Conservation (phyloP, 92 coral and sea anemone genomes). For the Palythoa heliodiscus region DNA sequence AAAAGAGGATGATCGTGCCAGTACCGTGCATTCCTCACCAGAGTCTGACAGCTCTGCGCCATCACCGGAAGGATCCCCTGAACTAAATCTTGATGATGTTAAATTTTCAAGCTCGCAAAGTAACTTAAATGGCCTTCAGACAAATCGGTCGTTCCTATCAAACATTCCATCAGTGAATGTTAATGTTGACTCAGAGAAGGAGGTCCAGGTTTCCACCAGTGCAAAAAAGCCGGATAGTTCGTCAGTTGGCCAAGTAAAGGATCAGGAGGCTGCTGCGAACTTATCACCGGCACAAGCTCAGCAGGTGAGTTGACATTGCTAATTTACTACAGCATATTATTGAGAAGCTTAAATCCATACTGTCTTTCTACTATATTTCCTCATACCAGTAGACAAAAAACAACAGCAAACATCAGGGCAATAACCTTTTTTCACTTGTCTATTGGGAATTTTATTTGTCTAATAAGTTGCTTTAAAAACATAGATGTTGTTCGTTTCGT, state of each 20-base stretch:
- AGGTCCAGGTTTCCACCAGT: conserved; percentile 28
- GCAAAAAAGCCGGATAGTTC: conserved; percentile 5
- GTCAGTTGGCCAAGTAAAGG: conserved; percentile 17
- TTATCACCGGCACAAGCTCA: conserved; percentile 33
- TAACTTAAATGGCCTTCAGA: conserved; percentile 56
- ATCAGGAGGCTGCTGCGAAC: background rate
- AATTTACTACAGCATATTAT: background rate
- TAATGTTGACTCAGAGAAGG: conserved; percentile 13
- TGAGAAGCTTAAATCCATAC: background rate
- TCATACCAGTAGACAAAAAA: too few relatives aligned
- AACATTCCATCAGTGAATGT: conserved; percentile 18
- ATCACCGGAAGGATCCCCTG: conserved; percentile 97
- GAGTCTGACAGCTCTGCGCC: conserved; percentile 94
- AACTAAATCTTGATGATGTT: conserved; percentile 78
- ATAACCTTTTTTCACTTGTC: too few relatives aligned
- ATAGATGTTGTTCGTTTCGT: too few relatives aligned
- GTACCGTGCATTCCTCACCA: conserved; percentile 67
- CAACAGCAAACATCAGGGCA: too few relatives aligned
- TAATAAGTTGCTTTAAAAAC: too few relatives aligned
- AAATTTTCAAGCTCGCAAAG: conserved; percentile 76
- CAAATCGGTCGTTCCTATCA: conserved; percentile 61
- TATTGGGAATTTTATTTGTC: too few relatives aligned
- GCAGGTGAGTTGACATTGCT: conserved; percentile 13
- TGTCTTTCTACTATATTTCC: too few relatives aligned
- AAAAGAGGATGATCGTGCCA: conserved; percentile 42